Base-by-base conservation (phyloP, 2,113 vertebrate species). In the Okapia johnstoni region DNA sequence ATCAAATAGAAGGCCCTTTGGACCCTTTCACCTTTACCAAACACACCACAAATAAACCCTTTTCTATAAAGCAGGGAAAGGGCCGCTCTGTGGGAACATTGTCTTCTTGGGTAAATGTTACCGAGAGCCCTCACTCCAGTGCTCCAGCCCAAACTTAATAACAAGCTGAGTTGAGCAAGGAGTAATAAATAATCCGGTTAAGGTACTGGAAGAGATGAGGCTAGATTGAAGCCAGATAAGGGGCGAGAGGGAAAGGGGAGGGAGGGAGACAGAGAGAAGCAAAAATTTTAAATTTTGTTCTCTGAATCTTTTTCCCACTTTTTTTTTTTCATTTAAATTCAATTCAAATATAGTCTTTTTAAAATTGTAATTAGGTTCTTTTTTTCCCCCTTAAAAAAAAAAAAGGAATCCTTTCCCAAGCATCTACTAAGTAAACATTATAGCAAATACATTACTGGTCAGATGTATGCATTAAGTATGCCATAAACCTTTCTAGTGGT, bases 11-110 rank as follows among this genome's bases (percentile, higher is more conserved):
- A 99, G 99, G 99, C 99, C 99, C 99, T 99, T 99, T 99, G 99
- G 99, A 99, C 99, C 99, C 99, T 98, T 99, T 99, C 99, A 99
- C 99, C 99, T 99, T 99, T 99, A 99, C 99, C 99, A 99, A 99
- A 99, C 99, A 99, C 98, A 98, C 98, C 99, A 98, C 98, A 99
- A 99, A 98, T 99, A 99, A 99, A 99, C 99, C 99, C 99, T 99
- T 99, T 99, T 98, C 98, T 98, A 98, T 96, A 98, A 98, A 99
- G 97, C 97, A 97, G 97, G 97, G 92, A 96, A 98, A 98, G 97
- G 98, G 96, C 98, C 92, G 95, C 98, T 99, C 93, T 94, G 87
- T 15, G 97, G 96, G 97, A 98, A 96, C 93, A 79, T 81, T 97
- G 98, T 97, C 25, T 98, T 98, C 58, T 17, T 97, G 97, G 98